A percentile compares a stretch with the other conserved stretches of the same genome.
Conservation (phyloP, 2,888 invertebrate genomes). For the Rhagophthalmus giganteus region DNA sequence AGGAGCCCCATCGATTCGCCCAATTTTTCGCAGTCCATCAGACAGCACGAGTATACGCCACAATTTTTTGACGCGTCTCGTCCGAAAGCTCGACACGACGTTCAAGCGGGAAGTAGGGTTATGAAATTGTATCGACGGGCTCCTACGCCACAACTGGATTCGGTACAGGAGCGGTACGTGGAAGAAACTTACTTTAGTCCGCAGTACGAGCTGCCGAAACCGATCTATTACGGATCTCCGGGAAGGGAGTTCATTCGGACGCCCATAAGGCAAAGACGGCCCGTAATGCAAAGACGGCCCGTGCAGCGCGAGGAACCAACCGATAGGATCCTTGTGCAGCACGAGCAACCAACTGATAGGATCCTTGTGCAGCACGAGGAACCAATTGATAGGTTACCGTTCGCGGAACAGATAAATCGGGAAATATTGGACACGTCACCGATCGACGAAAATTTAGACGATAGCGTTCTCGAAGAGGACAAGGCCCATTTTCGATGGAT, state of each 20-base stretch:
- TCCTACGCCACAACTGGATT: neutral
- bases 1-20: neutral
- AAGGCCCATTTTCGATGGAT: conserved; percentile 19
- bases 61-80: neutral
- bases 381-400: conserved; percentile 10
- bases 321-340: neutral
- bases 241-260: conserved; percentile 15
- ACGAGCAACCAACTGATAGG: neutral
- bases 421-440: conserved; percentile 27
- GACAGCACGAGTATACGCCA: conserved; percentile 9
- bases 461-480: conserved; percentile 14
- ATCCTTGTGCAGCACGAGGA: neutral
- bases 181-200: too few relatives aligned
- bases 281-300: neutral
- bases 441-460: conserved; percentile 27
- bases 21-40: neutral
- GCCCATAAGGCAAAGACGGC: neutral
- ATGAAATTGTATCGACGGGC: neutral
- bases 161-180: neutral
- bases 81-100: neutral
- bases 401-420: conserved; percentile 12
- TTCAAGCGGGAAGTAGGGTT: conserved; percentile 1
- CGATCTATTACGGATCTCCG: conserved; percentile 12
- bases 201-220: conserved; percentile 3
- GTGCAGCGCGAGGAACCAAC: neutral